Evolutionary conservation across 2,113 vertebrate genomes (phyloP), one percentile per base, ranked within the genome.

Genomic region (Podarcis muralis): DNA sequence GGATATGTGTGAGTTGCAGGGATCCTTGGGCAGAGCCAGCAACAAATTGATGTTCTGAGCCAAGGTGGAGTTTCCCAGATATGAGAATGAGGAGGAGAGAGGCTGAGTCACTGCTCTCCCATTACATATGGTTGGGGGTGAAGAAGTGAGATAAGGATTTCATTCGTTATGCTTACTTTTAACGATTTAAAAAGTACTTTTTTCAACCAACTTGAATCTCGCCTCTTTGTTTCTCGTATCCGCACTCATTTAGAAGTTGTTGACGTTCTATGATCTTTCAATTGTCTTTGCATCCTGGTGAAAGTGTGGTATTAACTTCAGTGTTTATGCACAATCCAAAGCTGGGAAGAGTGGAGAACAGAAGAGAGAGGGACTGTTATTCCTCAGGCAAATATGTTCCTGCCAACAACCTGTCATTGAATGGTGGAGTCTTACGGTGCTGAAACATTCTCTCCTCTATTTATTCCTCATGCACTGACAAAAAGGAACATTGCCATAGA

Each of bases 331-430:
- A 92, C 62, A 77, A 84, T 94, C 86, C 90, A 80, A 92, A 90
- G 85, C 89, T 89, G 30, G 80, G 78, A 84, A 85, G 86, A 83
- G 76, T 84, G 85, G 85, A 90, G 81, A 71, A 81, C 81, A 90
- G 75, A 89, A 88, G 79, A 84, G 91, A 71, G 18, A 62, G 89
- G 82, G 59, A 86, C 85, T 95, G 94, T 86, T 93, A 40, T 92
- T 75, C 32, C 88, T 95, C 93, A 94, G 92, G 74, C 71, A 74
- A 91, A 37, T 90, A 92, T 68, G 86, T 53, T 84, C 59, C 66
- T 94, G 94, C 92, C 93, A 92, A 84, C 84, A 93, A 82, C 91
- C 91, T 92, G 92, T 89, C 95, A 92, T 66, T 90, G 74, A 76
- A 22, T 16, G 1, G 16, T 76, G 86, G 86, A 88, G 75, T 93